These are phyloP conservation scores for Drosophila nr. medialis DNA, from an alignment of 2,888 invertebrate genomes.

Conservation along the genomic window DNA sequence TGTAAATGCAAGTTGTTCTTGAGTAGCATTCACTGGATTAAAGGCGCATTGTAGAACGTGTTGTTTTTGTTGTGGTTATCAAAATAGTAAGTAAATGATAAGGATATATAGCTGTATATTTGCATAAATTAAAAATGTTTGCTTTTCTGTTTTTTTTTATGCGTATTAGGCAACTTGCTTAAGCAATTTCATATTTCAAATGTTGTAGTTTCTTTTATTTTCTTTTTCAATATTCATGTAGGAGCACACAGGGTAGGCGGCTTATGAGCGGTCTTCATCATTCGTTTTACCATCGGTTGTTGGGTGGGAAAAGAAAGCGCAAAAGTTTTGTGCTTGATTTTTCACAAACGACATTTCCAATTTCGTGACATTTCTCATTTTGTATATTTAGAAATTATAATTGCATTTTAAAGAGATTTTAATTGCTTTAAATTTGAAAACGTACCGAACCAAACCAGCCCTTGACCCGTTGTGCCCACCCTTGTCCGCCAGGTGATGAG, in stretches of 20 bases:
- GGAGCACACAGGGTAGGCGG: conserved; percentile 85
- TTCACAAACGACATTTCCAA: conserved; percentile 71
- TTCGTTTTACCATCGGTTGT: conserved; percentile 73
- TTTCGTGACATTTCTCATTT: conserved; percentile 65
- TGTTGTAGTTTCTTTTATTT: conserved; percentile 3
- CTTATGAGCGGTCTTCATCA: conserved; percentile 84
- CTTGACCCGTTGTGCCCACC: conserved; percentile 90
- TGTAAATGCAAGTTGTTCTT: conserved; percentile 33
- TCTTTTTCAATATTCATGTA: conserved; percentile 55
- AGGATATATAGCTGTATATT: conserved; percentile 21
- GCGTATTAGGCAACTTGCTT: conserved; percentile 61
- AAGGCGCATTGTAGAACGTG: conserved; percentile 59
- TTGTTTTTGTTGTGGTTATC: conserved; percentile 35
- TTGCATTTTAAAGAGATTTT: conserved; percentile 45
- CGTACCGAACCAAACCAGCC: conserved; percentile 90
- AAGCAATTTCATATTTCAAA: conserved; percentile 30
- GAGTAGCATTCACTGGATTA: conserved; percentile 54
- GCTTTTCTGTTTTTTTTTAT: conserved; percentile 11
- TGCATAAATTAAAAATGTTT: conserved; percentile 15
- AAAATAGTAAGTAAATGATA: conserved; percentile 30
- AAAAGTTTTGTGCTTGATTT: conserved; percentile 58
- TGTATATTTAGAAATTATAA: conserved; percentile 46
- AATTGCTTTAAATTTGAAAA: conserved; percentile 80
- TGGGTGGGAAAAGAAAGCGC: conserved; percentile 61
- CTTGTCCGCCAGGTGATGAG: conserved; percentile 86